Percentiles rank a stretch among this genome's conserved stretches.
Conservation (phyloP, 2,888 invertebrate species). For the Coecobrya sp. region DNA sequence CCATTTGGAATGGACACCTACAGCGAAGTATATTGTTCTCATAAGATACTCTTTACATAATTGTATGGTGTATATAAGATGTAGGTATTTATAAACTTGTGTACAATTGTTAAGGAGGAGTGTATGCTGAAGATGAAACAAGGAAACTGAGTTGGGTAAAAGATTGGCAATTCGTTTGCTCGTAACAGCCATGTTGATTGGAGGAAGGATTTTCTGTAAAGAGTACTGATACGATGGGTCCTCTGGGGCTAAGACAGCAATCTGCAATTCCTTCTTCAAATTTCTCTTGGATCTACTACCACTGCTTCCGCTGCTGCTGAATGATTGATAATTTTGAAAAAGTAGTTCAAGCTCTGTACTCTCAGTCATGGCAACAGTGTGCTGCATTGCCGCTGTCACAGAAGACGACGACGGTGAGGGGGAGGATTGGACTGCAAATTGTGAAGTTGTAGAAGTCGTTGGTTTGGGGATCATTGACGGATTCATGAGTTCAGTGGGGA, state of each 20-base stretch:
- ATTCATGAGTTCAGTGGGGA: conserved; percentile 35
- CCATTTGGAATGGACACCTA: no score
- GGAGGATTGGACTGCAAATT: conserved; percentile 8
- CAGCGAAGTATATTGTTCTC: no score
- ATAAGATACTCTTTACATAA: background rate
- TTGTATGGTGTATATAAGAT: background rate
- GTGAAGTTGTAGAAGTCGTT: background rate
- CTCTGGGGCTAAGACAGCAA: conserved; percentile 91
- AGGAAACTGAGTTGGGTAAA: conserved; percentile 89
- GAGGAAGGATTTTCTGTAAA: conserved; percentile 91
- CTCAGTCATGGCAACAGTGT: conserved; percentile 59
- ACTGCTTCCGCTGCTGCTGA: conserved; percentile 1
- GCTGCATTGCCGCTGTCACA: background rate
- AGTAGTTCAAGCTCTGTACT: conserved; percentile 71
- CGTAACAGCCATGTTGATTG: conserved; percentile 91
- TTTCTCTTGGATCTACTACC: conserved; percentile 55
- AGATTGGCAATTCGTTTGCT: conserved; percentile 87
- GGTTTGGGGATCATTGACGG: conserved; percentile 38
- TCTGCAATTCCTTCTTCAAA: conserved; percentile 88
- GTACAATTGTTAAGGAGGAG: no score
- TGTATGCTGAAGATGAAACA: background rate
- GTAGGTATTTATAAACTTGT: background rate
- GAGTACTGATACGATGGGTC: conserved; percentile 90
- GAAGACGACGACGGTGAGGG: background rate
- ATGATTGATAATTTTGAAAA: conserved; percentile 78